These are phyloP conservation scores for Xanthia togata DNA, from an alignment of 2,888 invertebrate genomes.

Conservation along the genomic window DNA sequence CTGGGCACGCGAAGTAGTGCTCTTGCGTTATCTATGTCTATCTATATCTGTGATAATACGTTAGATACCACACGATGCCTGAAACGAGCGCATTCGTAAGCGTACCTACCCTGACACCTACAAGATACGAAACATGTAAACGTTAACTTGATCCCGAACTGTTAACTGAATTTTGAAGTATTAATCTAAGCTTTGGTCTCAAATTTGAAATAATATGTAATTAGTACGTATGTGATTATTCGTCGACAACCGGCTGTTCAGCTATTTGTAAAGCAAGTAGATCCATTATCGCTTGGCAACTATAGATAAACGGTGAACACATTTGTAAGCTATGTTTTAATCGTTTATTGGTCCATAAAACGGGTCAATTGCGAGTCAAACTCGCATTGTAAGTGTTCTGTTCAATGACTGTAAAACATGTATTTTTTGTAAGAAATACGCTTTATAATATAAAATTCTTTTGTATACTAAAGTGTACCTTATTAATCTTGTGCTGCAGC, in stretches of 20 bases:
- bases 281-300: conserved; percentile 37
- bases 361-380: conserved; percentile 49
- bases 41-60: too few species aligned
- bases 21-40: too few species aligned
- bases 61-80: conserved; percentile 1
- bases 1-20: too few species aligned
- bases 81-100: conserved; percentile 17
- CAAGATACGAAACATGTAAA: conserved; percentile 23
- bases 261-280: conserved; percentile 42
- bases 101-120: not conserved
- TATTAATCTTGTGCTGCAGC: conserved; percentile 37
- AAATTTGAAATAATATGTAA: conserved; percentile 42
- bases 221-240: conserved; percentile 44
- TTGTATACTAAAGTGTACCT: conserved; percentile 59
- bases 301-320: conserved; percentile 24
- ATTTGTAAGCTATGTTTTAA: conserved; percentile 32
- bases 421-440: conserved; percentile 59
- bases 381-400: conserved; percentile 50
- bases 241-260: conserved; percentile 56
- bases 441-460: conserved; percentile 57
- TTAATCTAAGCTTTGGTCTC: conserved; percentile 43
- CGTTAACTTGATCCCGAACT: not conserved
- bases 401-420: conserved; percentile 46
- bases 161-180: conserved; percentile 36
- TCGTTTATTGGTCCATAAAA: conserved; percentile 30